phyloP scores from a whole-genome alignment of 2,113 vertebrate species.

The Xiphophorus couchianus region DNA sequence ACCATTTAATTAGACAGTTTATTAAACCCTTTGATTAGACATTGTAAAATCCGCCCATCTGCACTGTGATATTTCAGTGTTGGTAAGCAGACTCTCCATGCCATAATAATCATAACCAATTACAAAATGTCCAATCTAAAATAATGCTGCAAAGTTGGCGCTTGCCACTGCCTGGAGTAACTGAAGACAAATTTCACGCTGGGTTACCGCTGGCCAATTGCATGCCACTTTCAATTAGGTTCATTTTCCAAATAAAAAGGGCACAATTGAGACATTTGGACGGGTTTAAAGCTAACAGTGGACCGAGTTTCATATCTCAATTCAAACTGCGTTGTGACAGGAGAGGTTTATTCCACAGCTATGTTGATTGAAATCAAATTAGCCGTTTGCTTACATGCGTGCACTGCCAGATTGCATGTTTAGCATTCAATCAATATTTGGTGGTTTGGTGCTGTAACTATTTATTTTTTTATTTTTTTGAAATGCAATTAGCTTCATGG shows the following conservation, averaged over 20 bases:
- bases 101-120: constrained; percentile 67
- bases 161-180: constrained; percentile 47
- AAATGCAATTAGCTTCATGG: constrained; percentile 77
- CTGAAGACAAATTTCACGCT: constrained; percentile 76
- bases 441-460: constrained; percentile 71
- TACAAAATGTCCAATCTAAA: constrained; percentile 52
- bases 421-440: constrained; percentile 78
- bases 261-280: constrained; percentile 73
- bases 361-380: constrained; percentile 69
- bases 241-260: constrained; percentile 62
- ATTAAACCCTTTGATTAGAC: constrained; percentile 20
- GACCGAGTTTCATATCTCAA: constrained; percentile 64
- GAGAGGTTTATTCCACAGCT: constrained; percentile 25
- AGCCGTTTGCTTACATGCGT: constrained; percentile 67
- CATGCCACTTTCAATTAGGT: constrained; percentile 78
- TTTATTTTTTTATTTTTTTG: constrained; percentile 55
- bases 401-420: constrained; percentile 67
- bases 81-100: constrained; percentile 39
- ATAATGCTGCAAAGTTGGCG: constrained; percentile 54
- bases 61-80: constrained; percentile 27
- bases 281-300: constrained; percentile 56
- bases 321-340: constrained; percentile 59
- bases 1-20: constrained; percentile 8
- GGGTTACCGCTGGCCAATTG: constrained; percentile 76
- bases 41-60: constrained; percentile 7